Conservation (phyloP, 2,888 invertebrate species). For the Parasteatoda lunata region DNA sequence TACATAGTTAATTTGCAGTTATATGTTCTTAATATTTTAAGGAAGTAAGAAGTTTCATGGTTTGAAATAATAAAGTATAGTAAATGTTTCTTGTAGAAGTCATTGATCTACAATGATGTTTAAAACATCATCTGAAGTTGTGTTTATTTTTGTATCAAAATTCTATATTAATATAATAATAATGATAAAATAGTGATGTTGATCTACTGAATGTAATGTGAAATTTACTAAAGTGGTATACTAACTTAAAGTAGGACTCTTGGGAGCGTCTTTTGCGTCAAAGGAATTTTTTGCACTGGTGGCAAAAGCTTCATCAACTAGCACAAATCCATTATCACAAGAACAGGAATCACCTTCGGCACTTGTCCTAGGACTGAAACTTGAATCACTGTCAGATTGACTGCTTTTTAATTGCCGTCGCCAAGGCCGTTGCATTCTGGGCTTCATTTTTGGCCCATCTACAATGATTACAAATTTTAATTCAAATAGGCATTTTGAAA, state of each 20-base stretch:
- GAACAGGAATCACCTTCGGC: constrained; percentile 50
- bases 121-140: too few relatives aligned
- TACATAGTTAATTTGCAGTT: too few relatives aligned
- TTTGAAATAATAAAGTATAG: too few relatives aligned
- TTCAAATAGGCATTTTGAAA: too few relatives aligned
- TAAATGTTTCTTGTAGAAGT: too few relatives aligned
- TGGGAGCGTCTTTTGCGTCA: constrained; percentile 32
- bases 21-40: too few relatives aligned
- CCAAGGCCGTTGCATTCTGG: constrained; percentile 60
- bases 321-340: constrained; percentile 66
- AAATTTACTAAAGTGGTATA: background rate
- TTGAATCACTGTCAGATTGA: constrained; percentile 63
- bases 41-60: too few relatives aligned
- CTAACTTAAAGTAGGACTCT: constrained; percentile 45
- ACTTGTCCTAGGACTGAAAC: constrained; percentile 45
- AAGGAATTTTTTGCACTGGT: constrained; percentile 15
- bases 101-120: too few relatives aligned
- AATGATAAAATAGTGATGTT: too few relatives aligned
- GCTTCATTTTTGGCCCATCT: constrained; percentile 49
- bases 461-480: background rate
- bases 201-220: too few relatives aligned
- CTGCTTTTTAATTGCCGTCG: constrained; percentile 57
- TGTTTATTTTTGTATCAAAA: too few relatives aligned
- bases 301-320: constrained; percentile 44
- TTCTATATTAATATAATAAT: too few relatives aligned